Percentiles rank a stretch among this genome's conserved stretches.
Evolutionary conservation across 2,888 invertebrate genomes (phyloP).

Genomic region (Conchocele bisecta): DNA sequence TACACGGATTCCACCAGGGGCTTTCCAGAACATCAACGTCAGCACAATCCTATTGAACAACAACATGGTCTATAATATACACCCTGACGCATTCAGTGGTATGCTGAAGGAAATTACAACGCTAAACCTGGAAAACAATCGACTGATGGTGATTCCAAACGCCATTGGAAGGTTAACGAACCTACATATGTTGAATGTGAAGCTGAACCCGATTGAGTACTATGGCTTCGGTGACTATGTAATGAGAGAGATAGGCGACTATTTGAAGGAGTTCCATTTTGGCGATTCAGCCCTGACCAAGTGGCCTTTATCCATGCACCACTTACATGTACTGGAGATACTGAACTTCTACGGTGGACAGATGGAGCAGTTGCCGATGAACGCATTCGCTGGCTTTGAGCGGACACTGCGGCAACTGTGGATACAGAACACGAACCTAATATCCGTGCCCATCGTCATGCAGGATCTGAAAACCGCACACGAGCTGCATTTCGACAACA

Average conservation of each 20-base stretch:
- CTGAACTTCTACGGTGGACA: constrained; percentile 51
- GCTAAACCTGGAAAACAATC: constrained; percentile 46
- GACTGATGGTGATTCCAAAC: constrained; percentile 13
- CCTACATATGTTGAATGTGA: constrained; percentile 41
- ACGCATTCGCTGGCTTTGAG: constrained; percentile 59
- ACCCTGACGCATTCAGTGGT: constrained; percentile 36
- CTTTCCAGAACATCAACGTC: constrained; percentile 47
- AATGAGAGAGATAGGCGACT: constrained; percentile 51
- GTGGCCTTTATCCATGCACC: constrained; percentile 55
- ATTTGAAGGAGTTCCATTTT: constrained; percentile 54
- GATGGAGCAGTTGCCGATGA: constrained; percentile 42
- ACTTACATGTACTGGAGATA: constrained; percentile 43
- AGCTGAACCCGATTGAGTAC: constrained; percentile 39
- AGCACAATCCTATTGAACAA: constrained; percentile 36
- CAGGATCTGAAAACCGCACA: constrained; percentile 37
- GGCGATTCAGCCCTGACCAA: constrained; percentile 31
- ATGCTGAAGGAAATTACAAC: constrained; percentile 30
- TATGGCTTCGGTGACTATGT: constrained; percentile 28
- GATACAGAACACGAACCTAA: constrained; percentile 51
- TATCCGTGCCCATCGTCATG: constrained; percentile 51
- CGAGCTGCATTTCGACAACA: constrained; percentile 61
- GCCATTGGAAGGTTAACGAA: constrained; percentile 33
- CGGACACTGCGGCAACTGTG: constrained; percentile 47
- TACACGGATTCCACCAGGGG: constrained; percentile 2
- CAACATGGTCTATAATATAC: constrained; percentile 40